Evolutionary conservation across 1,140 invertebrate genomes (phyloP), one percentile per base, ranked within the genome.

Genomic region (Cephus cinctus): DNA sequence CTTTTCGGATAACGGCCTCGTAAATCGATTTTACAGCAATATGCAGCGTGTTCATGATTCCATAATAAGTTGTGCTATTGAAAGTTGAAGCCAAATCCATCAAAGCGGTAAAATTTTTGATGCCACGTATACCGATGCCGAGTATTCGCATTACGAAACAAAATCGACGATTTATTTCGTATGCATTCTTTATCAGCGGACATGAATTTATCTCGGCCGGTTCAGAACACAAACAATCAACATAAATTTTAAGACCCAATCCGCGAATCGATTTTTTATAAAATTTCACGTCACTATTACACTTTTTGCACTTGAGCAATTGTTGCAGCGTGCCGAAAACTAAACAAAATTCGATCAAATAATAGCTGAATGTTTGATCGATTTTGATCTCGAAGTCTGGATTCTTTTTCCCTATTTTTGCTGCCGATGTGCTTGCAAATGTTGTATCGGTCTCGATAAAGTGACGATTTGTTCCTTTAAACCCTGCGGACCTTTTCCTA

Each of bases 151-250:
- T 48, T 8, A 50, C 53, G 19, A 53, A 51, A 4, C 49, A 34
- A 22, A 53, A 43, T 6, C 45, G 34, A 12, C 40, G 36, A 27
- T 55, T 59, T 8, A 59, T 50, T 59, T 59, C 52, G 32, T n/a
- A 50, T 5, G 14, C 41, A 5, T 30, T 56, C 0, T 45, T 22
- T 16, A 53, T 47, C 8, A 52, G n/a, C 5, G 23, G 47, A 12
- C n/a, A 31, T 4, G 50, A 59, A 25, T 40, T 36, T 1, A 55
- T 43, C 14, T 8, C n/a, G 12, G 11, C 34, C 3, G 11, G 31
- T n/a, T 41, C 40, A 11, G 27, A 30, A 36, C 53, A 55, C 1
- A 30, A 14, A 38, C 56, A 54, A 11, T 8, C n/a, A 2, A 55
- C 6, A 36, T 2, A 4, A 19, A 58, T 34, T 44, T 52, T 43